phyloP scores from a whole-genome alignment of 2,113 vertebrate species.

The Vicugna pacos region DNA sequence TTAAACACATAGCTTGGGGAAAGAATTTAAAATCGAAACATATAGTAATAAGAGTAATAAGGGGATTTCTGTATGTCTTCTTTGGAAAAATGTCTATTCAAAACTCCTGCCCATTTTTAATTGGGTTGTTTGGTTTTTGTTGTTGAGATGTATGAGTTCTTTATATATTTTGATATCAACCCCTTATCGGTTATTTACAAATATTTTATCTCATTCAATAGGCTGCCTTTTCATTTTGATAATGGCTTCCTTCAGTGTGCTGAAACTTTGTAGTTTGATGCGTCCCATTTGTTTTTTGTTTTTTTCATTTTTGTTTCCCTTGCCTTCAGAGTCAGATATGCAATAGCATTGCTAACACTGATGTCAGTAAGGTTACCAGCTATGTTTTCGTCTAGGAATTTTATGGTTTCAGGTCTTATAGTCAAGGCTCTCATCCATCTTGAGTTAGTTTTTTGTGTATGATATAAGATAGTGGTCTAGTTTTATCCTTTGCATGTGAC shows the following conservation, averaged over 20 bases:
- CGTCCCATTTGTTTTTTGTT: not conserved
- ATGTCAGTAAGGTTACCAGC: not conserved
- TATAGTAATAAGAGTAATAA: not conserved
- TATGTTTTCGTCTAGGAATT: not conserved
- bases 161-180: not conserved
- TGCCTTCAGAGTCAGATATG: not conserved
- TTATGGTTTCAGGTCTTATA: not conserved
- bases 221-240: not conserved
- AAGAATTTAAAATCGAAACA: constrained; percentile 1
- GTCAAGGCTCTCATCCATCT: not conserved
- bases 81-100: not conserved
- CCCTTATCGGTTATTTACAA: not conserved
- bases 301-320: not conserved
- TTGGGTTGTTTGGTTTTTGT: not conserved
- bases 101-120: not conserved
- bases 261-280: not conserved
- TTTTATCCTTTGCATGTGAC: not conserved
- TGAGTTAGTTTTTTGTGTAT: not conserved
- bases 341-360: not conserved
- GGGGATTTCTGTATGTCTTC: not conserved
- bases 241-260: not conserved
- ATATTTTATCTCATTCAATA: not conserved
- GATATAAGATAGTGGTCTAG: not conserved
- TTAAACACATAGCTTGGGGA: not conserved
- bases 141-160: not conserved